A percentile compares a stretch with the other conserved stretches of the same genome.
Evolutionary conservation across 2,888 invertebrate species (phyloP).

Genomic region (Rugalucina vietnamica): DNA sequence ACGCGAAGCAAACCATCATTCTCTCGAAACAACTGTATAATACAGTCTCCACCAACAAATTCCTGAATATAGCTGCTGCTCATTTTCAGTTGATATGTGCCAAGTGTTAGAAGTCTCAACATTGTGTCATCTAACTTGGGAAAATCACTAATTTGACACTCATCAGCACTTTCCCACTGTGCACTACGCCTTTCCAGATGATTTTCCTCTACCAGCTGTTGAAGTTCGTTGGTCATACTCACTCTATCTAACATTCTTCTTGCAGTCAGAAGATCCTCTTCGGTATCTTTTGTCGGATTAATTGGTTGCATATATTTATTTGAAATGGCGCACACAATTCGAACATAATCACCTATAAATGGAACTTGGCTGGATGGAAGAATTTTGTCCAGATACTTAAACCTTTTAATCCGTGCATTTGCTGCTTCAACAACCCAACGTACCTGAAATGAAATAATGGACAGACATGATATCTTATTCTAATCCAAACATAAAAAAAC

Average conservation of each 20-base stretch:
- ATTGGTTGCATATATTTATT: slow-evolving; percentile 27
- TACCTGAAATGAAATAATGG: no score
- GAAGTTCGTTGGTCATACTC: no score
- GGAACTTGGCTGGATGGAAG: slow-evolving; percentile 49
- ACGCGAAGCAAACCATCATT: no score
- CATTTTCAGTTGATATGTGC: background rate
- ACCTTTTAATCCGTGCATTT: slow-evolving; percentile 50
- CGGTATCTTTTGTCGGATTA: background rate
- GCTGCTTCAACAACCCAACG: slow-evolving; percentile 54
- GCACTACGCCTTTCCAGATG: no score
- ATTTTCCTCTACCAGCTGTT: no score
- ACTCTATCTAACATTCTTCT: no score
- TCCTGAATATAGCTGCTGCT: background rate
- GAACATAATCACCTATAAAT: slow-evolving; percentile 48
- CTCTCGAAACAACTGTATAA: no score
- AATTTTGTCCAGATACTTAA: slow-evolving; percentile 32
- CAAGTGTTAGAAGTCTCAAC: background rate
- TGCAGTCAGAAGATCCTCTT: background rate
- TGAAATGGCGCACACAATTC: slow-evolving; percentile 48
- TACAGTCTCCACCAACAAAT: no score
- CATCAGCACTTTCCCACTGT: background rate
- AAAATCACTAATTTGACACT: background rate
- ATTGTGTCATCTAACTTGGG: background rate
- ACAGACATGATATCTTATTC: no score
- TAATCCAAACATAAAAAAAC: no score